Evolutionary conservation across 2,797 vertebrate genomes (phyloP).

Genomic region (Sebastes minor): DNA sequence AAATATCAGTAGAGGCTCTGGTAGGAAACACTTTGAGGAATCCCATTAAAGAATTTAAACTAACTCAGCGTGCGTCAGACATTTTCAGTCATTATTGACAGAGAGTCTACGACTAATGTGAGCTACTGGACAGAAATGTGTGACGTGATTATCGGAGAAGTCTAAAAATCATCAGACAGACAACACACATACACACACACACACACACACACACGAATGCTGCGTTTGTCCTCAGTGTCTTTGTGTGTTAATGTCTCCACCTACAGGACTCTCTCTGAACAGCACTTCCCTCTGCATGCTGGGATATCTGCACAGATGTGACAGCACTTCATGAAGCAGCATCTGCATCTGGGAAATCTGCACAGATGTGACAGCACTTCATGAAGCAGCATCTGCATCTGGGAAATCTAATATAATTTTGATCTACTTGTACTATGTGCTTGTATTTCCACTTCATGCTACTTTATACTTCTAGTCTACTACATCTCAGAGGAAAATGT

Average conservation of each 20-base stretch:
- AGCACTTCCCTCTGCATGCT: background rate
- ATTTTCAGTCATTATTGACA: background rate
- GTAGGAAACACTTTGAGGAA: background rate
- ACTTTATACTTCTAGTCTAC: background rate
- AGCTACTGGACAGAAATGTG: background rate
- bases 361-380: no score
- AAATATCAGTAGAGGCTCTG: background rate
- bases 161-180: background rate
- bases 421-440: background rate
- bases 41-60: background rate
- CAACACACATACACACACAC: background rate
- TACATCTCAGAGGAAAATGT: background rate
- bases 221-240: background rate
- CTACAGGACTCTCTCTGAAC: background rate
- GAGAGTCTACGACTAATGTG: background rate
- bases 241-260: background rate
- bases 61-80: background rate
- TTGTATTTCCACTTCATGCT: background rate
- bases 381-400: no score
- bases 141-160: background rate
- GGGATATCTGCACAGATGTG: background rate
- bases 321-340: background rate
- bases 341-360: background rate
- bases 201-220: background rate
- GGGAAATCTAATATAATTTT: background rate